phyloP scores from a whole-genome alignment of 2,888 invertebrate genomes.

The Diarsia dahlii region DNA sequence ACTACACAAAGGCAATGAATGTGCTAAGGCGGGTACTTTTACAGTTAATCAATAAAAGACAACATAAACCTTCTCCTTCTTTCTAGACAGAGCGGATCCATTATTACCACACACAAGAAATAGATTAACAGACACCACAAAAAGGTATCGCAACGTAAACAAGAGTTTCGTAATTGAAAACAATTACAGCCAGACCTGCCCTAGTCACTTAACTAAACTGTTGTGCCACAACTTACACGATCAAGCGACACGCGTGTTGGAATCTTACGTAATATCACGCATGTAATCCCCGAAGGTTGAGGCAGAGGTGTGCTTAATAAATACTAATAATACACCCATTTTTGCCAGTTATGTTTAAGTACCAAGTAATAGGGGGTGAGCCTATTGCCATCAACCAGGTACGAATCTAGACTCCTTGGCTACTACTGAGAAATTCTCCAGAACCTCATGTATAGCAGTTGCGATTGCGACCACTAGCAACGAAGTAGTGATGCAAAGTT shows the following conservation, averaged over 20 bases:
- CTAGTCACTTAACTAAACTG: conserved; percentile 3
- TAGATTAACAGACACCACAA: conserved; percentile 2
- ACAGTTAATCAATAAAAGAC: not conserved
- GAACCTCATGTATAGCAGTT: too few relatives aligned
- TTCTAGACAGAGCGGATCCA: not conserved
- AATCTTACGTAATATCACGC: not conserved
- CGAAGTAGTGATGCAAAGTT: too few relatives aligned
- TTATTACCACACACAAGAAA: conserved; percentile 17
- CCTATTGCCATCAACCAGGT: too few relatives aligned
- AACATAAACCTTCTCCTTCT: not conserved
- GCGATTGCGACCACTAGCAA: too few relatives aligned
- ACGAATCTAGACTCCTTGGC: too few relatives aligned
- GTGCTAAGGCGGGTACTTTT: not conserved
- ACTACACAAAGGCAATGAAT: not conserved
- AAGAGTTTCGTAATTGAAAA: conserved; percentile 41
- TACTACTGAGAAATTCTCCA: too few relatives aligned
- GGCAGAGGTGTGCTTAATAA: too few relatives aligned
- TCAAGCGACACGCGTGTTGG: not conserved
- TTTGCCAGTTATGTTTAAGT: too few relatives aligned
- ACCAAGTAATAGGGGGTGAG: too few relatives aligned
- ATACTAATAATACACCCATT: too few relatives aligned
- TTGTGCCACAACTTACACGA: not conserved
- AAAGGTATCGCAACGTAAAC: conserved; percentile 29
- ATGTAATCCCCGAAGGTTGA: too few relatives aligned
- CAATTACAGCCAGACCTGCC: conserved; percentile 41